Conservation (phyloP, 2,797 vertebrate genomes). For the Neopelma chrysocephalum region DNA sequence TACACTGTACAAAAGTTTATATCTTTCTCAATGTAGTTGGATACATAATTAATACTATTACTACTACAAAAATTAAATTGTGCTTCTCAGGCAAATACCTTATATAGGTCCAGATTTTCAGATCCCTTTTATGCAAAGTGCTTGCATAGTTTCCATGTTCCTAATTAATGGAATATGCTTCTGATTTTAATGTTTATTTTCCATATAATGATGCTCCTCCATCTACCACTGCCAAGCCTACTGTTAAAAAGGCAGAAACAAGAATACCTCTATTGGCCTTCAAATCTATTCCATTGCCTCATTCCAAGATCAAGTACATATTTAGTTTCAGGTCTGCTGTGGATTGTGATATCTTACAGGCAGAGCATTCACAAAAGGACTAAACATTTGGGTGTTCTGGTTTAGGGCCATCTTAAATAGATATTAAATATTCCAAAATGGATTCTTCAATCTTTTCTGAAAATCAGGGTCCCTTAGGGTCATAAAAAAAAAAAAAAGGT, state of each 20-base stretch:
- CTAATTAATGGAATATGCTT: neutral
- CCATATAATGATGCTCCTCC: neutral
- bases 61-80: neutral
- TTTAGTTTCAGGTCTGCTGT: neutral
- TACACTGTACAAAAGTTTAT: conserved; percentile 21
- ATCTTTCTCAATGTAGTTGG: neutral
- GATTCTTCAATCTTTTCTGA: neutral
- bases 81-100: neutral
- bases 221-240: neutral
- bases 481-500: neutral
- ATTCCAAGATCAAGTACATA: neutral
- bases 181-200: neutral
- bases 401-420: neutral
- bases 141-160: neutral
- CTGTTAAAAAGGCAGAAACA: neutral
- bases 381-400: neutral
- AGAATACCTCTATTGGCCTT: neutral
- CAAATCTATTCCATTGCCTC: neutral
- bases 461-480: neutral
- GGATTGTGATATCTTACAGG: neutral
- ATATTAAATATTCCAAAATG: neutral
- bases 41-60: conserved; percentile 19
- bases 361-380: neutral
- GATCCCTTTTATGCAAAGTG: neutral
- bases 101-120: neutral